These are phyloP conservation scores for Agonopterix arenella DNA, from an alignment of 2,888 invertebrate genomes.

Conservation along the genomic window DNA sequence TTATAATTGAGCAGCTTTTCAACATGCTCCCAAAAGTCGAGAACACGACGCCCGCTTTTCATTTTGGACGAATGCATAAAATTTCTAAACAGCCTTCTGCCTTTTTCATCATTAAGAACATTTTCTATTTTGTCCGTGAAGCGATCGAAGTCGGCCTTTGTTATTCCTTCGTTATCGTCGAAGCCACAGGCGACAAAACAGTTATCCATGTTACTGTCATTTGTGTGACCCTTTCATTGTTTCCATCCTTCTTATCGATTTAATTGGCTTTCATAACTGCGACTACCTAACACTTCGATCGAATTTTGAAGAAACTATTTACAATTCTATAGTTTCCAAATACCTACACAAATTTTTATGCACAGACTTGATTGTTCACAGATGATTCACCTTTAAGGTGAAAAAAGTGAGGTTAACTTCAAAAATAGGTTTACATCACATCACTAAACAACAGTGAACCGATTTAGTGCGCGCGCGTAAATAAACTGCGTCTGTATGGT, in stretches of 20 bases:
- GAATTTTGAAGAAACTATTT: slow-evolving; percentile 9
- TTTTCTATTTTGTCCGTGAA: slow-evolving; percentile 72
- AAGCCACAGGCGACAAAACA: slow-evolving; percentile 69
- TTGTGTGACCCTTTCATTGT: slow-evolving; percentile 28
- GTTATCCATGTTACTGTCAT: slow-evolving; percentile 61
- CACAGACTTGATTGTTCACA: not conserved
- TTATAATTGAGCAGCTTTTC: slow-evolving; percentile 50
- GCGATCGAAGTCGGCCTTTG: slow-evolving; percentile 66
- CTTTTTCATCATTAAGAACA: slow-evolving; percentile 64
- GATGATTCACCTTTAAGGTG: slow-evolving; percentile 43
- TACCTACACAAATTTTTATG: too few relatives aligned
- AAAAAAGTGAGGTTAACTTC: slow-evolving; percentile 62
- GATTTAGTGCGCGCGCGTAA: slow-evolving; percentile 43
- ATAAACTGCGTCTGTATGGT: slow-evolving; percentile 37
- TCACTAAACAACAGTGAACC: slow-evolving; percentile 19
- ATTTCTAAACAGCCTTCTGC: slow-evolving; percentile 59
- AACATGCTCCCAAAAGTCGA: slow-evolving; percentile 61
- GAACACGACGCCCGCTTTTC: slow-evolving; percentile 47
- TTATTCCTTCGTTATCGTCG: slow-evolving; percentile 57
- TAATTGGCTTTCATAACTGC: slow-evolving; percentile 9
- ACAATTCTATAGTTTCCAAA: not conserved
- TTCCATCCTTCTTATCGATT: slow-evolving; percentile 53
- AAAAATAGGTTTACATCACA: slow-evolving; percentile 53
- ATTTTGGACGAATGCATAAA: slow-evolving; percentile 64
- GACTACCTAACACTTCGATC: slow-evolving; percentile 1